Conservation (phyloP, 2,888 invertebrate species). For the Perdita meconis region DNA sequence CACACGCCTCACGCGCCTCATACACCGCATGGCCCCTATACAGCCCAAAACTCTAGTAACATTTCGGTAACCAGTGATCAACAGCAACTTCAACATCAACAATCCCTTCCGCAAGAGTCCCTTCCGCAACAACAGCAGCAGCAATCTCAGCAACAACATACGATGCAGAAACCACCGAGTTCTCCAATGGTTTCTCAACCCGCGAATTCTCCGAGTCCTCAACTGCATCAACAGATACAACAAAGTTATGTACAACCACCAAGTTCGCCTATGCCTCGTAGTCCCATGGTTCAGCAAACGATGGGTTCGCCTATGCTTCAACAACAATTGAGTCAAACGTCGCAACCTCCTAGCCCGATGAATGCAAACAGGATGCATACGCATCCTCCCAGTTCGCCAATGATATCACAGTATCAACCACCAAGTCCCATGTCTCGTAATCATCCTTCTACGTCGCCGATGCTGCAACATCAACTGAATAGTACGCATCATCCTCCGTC, state of each 20-base stretch:
- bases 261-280: conserved; percentile 85
- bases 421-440: conserved; percentile 83
- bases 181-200: conserved; percentile 83
- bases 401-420: conserved; percentile 82
- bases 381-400: conserved; percentile 82
- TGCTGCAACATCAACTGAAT: conserved; percentile 84
- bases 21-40: conserved; percentile 70
- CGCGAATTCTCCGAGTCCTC: conserved; percentile 83
- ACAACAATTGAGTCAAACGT: conserved; percentile 80
- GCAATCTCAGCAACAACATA: conserved; percentile 77
- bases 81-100: conserved; percentile 85
- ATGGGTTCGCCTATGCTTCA: conserved; percentile 84
- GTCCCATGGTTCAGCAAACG: conserved; percentile 83
- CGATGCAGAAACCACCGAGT: conserved; percentile 83
- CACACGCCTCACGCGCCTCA: conserved; percentile 83
- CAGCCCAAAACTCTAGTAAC: conserved; percentile 80
- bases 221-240: conserved; percentile 83
- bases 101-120: too few relatives aligned
- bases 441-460: conserved; percentile 84
- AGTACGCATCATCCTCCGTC: conserved; percentile 84
- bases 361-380: conserved; percentile 76
- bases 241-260: conserved; percentile 84
- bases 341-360: conserved; percentile 84
- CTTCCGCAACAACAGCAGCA: conserved; percentile 70
- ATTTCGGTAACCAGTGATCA: conserved; percentile 83